Evolutionary conservation across 2,797 vertebrate genomes (phyloP), one percentile per base, ranked within the genome.

Genomic region (Rhabdophis nuchalis): DNA sequence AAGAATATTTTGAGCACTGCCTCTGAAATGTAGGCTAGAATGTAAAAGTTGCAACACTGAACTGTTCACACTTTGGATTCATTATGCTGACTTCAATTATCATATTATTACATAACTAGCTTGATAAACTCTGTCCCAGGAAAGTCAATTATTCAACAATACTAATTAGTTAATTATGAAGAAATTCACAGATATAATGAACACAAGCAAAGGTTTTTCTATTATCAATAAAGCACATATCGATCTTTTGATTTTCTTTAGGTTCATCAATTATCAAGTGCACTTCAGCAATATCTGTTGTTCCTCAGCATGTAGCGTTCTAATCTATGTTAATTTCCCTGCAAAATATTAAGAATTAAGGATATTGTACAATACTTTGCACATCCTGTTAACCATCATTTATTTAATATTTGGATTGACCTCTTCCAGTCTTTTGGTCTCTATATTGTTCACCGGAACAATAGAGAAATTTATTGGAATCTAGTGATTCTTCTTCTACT

Each of bases 1-100:
- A 95, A 88, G 14, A 52, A 58, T 10, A 90, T 93, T 89, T 94
- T 88, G 94, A 95, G 91, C 27, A 56, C 54, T 13, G 50, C 36
- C 93, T 57, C 88, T 7, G 4, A 93, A 68, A 25, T 1, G 61
- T 25, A 92, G 88, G 92, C 52, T 16, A 10, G 41, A 57, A 4
- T 77, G 85, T 27, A 88, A 77, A 88, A 72, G 41, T 68, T 90
- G 92, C 61, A 91, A 91, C 16, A 91, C 27, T 93, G 87, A 91
- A 88, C 82, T 86, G 85, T 86, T 90, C 46, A 58, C 91, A 52
- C 56, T 52, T 32, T 72, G 88, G n/a, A 87, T 92, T 96, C 88
- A 64, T 97, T 97, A 95, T 91, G 93, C 93, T 96, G 96, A 93
- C 96, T 95, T 96, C 94, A 95, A 96, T 97, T 97, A 97, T 93